Evolutionary conservation across 2,113 vertebrate species (phyloP).

Genomic region (Lagopus muta): DNA sequence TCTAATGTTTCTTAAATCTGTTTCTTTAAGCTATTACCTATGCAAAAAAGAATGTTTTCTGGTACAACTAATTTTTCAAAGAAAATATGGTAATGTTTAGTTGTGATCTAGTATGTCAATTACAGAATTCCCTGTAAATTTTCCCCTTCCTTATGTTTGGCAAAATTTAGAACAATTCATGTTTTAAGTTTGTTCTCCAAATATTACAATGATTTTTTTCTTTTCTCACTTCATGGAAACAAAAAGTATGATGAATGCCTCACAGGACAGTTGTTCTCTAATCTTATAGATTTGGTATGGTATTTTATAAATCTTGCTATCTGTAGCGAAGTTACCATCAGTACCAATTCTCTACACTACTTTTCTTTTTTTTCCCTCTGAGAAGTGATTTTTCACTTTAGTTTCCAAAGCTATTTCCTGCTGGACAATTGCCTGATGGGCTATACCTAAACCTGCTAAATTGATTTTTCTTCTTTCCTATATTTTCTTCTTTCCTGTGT

Average conservation of each 20-base stretch:
- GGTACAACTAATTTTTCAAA: not conserved
- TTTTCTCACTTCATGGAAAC: not conserved
- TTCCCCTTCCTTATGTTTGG: not conserved
- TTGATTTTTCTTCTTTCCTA: not conserved
- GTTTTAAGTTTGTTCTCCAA: not conserved
- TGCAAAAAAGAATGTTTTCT: not conserved
- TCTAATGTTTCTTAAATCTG: not conserved
- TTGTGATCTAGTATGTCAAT: not conserved
- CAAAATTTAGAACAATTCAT: not conserved
- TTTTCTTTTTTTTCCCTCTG: not conserved
- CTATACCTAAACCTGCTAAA: not conserved
- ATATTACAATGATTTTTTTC: not conserved
- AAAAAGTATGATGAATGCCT: rapidly evolving
- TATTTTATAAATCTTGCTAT: not conserved
- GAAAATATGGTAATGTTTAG: not conserved
- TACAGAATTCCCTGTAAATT: not conserved
- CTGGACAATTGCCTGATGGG: not conserved
- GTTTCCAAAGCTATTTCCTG: not conserved
- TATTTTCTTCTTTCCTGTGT: not conserved
- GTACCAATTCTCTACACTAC: not conserved
- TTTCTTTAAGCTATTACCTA: not conserved
- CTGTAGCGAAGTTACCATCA: not conserved
- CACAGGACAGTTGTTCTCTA: not conserved
- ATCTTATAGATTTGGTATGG: not conserved
- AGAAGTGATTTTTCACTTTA: not conserved